These are phyloP conservation scores for Tylochromis polylepis DNA, from an alignment of 2,113 vertebrate genomes.

Conservation along the genomic window DNA sequence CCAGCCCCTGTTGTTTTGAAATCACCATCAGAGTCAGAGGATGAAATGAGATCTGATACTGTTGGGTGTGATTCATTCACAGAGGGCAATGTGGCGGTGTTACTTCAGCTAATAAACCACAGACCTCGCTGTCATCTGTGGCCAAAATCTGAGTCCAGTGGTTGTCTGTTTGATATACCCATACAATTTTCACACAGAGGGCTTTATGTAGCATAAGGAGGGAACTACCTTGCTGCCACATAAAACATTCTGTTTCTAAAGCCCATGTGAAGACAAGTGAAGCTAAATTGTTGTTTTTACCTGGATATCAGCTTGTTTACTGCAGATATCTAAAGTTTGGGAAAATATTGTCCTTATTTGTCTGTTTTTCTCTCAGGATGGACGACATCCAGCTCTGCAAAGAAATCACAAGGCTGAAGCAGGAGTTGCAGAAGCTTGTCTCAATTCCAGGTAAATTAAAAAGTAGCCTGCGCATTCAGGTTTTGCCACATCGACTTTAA, in stretches of 20 bases:
- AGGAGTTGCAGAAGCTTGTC: slow-evolving; percentile 81
- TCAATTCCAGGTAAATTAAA: slow-evolving; percentile 73
- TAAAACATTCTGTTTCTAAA: neutral
- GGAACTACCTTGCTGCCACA: neutral
- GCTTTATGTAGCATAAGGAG: neutral
- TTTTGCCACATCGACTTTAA: neutral
- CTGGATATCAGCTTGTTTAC: neutral
- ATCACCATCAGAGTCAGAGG: neutral
- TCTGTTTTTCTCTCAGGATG: slow-evolving; percentile 74
- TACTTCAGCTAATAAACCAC: slow-evolving; percentile 26
- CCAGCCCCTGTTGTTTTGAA: neutral
- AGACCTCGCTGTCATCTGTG: neutral
- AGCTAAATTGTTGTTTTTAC: neutral
- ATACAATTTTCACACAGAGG: neutral
- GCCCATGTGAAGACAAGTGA: neutral
- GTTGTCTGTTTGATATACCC: neutral
- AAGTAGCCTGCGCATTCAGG: neutral
- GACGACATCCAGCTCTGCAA: slow-evolving; percentile 89
- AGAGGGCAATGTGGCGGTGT: neutral
- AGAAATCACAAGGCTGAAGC: slow-evolving; percentile 85
- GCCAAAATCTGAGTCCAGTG: neutral
- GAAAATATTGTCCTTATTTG: neutral
- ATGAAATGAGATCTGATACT: slow-evolving; percentile 40
- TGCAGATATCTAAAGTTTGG: neutral
- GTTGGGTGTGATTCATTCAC: slow-evolving; percentile 16